phyloP scores from a whole-genome alignment of 2,113 vertebrate species.

The Rhabdomys dilectus region DNA sequence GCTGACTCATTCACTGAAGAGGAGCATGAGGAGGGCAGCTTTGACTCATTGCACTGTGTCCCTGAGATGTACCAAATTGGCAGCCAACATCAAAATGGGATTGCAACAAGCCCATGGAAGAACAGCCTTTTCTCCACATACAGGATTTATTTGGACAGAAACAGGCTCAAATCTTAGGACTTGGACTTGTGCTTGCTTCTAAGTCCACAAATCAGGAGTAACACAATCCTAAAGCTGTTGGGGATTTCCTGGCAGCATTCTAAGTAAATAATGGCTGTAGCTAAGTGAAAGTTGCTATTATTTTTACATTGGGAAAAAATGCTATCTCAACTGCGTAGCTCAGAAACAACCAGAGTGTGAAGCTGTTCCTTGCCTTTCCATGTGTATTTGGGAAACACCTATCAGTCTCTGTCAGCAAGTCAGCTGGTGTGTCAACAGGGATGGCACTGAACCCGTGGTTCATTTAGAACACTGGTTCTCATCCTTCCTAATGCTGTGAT shows the following conservation, averaged over 20 bases:
- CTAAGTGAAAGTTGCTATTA: neutral
- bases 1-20: neutral
- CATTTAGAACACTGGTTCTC: neutral
- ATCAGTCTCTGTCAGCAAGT: neutral
- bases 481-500: neutral
- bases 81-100: neutral
- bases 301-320: neutral
- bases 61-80: neutral
- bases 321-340: neutral
- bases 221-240: neutral
- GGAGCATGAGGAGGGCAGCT: neutral
- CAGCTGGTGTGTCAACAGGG: neutral
- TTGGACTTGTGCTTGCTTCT: neutral
- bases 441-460: neutral
- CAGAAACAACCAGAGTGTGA: neutral
- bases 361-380: neutral
- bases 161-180: neutral
- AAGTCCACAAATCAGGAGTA: neutral
- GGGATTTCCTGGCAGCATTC: neutral
- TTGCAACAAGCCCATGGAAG: neutral
- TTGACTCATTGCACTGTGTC: neutral
- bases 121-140: neutral
- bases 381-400: neutral
- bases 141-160: neutral
- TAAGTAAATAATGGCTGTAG: neutral